Base-by-base conservation (phyloP, 1,140 invertebrate genomes). In the Nasonia vitripennis region DNA sequence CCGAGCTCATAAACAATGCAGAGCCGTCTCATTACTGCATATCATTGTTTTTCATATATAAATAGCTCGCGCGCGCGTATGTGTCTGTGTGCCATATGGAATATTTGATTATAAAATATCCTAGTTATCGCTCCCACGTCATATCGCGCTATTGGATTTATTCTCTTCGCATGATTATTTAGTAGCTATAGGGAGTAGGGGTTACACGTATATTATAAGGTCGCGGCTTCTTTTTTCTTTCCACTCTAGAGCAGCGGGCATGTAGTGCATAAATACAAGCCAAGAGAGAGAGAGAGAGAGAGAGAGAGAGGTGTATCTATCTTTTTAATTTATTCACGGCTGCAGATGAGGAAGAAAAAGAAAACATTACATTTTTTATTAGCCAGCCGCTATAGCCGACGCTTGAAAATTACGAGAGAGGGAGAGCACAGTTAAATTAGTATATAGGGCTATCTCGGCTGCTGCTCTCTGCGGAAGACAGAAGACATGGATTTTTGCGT, bases 261-360 rank as follows among this genome's bases (percentile, higher is more conserved):
- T 84, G 68, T 84, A 79, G 68, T 74, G 51, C 77, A 68, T 80
- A 80, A 62, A 73, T 79, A 85, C 78, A 71, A 74, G 41, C 68
- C 23, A 27, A 12, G 12, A n/a, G 7, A 70, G 23, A 20, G 11
- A 14, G 68, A 14, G 62, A 67, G 62, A 70, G 68, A 71, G 77
- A 78, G 83, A 55, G 41, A 78, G 82, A 41, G 34, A n/a, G 20
- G 20, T 23, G 48, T 68, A 71, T n/a, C 83, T 80, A 85, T 85
- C 83, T 85, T 80, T 85, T 81, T 85, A 85, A 85, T 85, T 85
- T 85, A 85, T 85, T 85, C 83, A 85, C 74, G 80, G 67, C 75
- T 37, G 34, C 67, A 37, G 34, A 10, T 48, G 83, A 84, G 67
- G 83, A 71, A 79, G 78, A 81, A 79, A 85, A 74, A 75, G 68